These are phyloP conservation scores for Tiliacea citrago DNA, from an alignment of 2,888 invertebrate species.

Conservation along the genomic window DNA sequence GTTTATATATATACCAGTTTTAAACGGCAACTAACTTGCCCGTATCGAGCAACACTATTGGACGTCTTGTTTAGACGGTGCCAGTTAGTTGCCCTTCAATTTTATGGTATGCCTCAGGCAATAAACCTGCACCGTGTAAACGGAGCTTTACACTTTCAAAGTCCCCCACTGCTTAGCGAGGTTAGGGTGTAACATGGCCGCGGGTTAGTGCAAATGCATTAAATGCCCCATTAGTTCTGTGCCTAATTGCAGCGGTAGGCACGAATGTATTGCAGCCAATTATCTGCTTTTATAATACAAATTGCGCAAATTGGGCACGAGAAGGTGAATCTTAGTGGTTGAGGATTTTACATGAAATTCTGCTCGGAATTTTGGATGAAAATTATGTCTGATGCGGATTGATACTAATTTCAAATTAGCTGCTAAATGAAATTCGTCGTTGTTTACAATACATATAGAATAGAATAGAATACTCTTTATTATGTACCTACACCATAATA, in stretches of 20 bases:
- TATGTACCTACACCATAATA: too few relatives aligned
- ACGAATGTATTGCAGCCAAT: constrained; percentile 37
- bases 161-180: constrained; percentile 12
- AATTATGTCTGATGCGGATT: not conserved
- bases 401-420: constrained; percentile 5
- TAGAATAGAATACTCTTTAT: too few relatives aligned
- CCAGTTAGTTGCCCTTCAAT: too few relatives aligned
- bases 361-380: constrained; percentile 21
- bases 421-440: not conserved
- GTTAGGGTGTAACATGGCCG: constrained; percentile 10
- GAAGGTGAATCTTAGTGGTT: not conserved
- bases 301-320: constrained; percentile 24
- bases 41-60: too few relatives aligned
- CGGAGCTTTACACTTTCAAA: not conserved
- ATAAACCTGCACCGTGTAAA: too few relatives aligned
- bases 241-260: constrained; percentile 35
- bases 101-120: too few relatives aligned
- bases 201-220: constrained; percentile 47
- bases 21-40: too few relatives aligned
- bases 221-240: constrained; percentile 43
- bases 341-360: constrained; percentile 24
- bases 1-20: too few relatives aligned
- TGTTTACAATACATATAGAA: not conserved
- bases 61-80: too few relatives aligned
- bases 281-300: constrained; percentile 44